Percentiles rank a stretch among this genome's conserved stretches.
Conservation (phyloP, 2,888 invertebrate species). For the Asteroscopus sphinx region DNA sequence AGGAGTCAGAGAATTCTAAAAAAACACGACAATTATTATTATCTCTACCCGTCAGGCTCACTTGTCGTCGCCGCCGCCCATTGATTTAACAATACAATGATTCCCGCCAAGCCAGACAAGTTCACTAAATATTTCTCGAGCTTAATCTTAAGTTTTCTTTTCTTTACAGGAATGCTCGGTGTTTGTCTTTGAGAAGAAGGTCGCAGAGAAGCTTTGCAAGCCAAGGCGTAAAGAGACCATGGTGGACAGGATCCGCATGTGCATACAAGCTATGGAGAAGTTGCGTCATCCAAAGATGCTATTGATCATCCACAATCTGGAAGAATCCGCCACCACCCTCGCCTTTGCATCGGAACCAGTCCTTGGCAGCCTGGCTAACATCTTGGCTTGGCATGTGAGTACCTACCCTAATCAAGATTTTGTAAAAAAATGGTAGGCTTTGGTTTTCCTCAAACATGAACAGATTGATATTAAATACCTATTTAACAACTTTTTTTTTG, state of each 20-base stretch:
- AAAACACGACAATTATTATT: too few relatives aligned
- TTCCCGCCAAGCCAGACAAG: too few relatives aligned
- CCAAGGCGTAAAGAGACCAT: slow-evolving; percentile 97
- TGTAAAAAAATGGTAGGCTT: too few relatives aligned
- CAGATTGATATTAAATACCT: too few relatives aligned
- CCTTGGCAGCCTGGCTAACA: slow-evolving; percentile 96
- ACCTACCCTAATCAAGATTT: slow-evolving; percentile 16
- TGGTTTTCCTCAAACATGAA: too few relatives aligned
- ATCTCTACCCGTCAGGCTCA: too few relatives aligned
- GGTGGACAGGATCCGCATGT: slow-evolving; percentile 95
- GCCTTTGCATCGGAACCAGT: slow-evolving; percentile 98
- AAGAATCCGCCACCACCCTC: slow-evolving; percentile 96
- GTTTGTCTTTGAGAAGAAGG: slow-evolving; percentile 97
- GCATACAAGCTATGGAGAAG: slow-evolving; percentile 94
- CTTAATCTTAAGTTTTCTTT: slow-evolving; percentile 7
- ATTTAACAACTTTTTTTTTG: too few relatives aligned
- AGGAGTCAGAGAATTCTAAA: too few relatives aligned
- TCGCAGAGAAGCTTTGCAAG: slow-evolving; percentile 97
- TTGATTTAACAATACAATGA: too few relatives aligned
- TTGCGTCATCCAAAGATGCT: slow-evolving; percentile 96
- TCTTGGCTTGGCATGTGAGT: slow-evolving; percentile 95
- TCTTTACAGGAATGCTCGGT: slow-evolving; percentile 95
- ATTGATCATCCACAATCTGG: slow-evolving; percentile 92
- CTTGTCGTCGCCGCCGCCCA: too few relatives aligned
- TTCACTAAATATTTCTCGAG: too few relatives aligned